These are phyloP conservation scores for Spatula versicolor DNA, from an alignment of 2,797 vertebrate species.

Conservation along the genomic window DNA sequence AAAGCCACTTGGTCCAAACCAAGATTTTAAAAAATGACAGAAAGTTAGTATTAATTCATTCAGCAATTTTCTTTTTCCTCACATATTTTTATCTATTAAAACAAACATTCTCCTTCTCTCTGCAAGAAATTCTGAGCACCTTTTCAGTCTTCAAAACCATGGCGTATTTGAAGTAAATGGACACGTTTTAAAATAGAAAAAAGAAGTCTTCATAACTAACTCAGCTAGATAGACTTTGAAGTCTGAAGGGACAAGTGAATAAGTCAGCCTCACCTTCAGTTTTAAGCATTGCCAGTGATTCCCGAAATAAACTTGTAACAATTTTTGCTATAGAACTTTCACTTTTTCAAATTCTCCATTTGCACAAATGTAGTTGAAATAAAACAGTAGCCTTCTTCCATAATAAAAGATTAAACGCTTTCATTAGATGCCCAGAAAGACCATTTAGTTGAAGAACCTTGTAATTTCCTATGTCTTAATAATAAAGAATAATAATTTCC, in stretches of 20 bases:
- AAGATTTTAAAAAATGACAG: neutral
- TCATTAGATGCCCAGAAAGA: neutral
- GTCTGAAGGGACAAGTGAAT: neutral
- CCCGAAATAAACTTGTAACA: neutral
- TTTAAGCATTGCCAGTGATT: neutral
- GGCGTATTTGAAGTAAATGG: neutral
- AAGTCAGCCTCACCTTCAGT: neutral
- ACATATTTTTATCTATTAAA: neutral
- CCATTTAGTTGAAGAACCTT: neutral
- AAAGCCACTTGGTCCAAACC: neutral
- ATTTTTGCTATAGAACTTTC: neutral
- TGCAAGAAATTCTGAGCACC: neutral
- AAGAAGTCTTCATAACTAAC: neutral
- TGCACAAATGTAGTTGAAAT: conserved; percentile 24
- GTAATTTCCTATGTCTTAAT: neutral
- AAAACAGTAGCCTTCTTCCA: neutral
- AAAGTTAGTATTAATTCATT: neutral
- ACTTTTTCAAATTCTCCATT: neutral
- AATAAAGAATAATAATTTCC: neutral
- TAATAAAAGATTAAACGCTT: neutral
- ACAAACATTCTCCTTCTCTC: neutral
- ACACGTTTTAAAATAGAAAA: neutral
- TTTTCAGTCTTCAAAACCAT: neutral
- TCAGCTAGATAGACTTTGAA: neutral
- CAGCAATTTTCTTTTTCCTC: neutral